Evolutionary conservation across 2,888 invertebrate genomes (phyloP).

Genomic region (Pristionchus japonicus): DNA sequence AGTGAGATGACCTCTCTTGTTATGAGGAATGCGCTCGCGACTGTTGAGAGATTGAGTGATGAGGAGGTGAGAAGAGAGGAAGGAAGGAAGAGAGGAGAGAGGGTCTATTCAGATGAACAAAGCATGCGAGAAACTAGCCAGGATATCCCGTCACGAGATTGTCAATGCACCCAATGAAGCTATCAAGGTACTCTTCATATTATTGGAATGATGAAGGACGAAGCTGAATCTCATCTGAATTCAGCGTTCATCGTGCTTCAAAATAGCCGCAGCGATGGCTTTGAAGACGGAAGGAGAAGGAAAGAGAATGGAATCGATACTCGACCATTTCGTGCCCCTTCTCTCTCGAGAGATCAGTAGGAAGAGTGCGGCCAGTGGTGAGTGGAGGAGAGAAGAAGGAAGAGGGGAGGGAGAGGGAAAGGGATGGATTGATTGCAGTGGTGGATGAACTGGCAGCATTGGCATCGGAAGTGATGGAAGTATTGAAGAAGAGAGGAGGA

Average conservation of each 20-base stretch:
- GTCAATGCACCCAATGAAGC: constrained; percentile 35
- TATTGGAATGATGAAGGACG: background rate
- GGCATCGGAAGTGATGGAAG: constrained; percentile 41
- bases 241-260: constrained; percentile 35
- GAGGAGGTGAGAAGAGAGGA: constrained; percentile 9
- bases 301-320: background rate
- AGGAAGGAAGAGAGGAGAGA: background rate
- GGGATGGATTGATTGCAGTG: constrained; percentile 6
- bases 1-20: background rate
- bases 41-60: background rate
- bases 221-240: background rate
- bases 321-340: constrained; percentile 26
- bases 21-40: constrained; percentile 33
- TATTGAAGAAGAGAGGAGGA: constrained; percentile 42
- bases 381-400: background rate
- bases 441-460: constrained; percentile 20
- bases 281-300: constrained; percentile 17
- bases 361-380: constrained; percentile 14
- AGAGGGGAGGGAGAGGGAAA: background rate
- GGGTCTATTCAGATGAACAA: background rate
- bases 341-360: constrained; percentile 29
- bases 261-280: constrained; percentile 23
- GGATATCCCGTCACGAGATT: constrained; percentile 33
- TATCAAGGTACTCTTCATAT: constrained; percentile 20
- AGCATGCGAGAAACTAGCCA: background rate